Evolutionary conservation across 2,888 invertebrate genomes (phyloP).

Genomic region (Spodoptera littoralis): DNA sequence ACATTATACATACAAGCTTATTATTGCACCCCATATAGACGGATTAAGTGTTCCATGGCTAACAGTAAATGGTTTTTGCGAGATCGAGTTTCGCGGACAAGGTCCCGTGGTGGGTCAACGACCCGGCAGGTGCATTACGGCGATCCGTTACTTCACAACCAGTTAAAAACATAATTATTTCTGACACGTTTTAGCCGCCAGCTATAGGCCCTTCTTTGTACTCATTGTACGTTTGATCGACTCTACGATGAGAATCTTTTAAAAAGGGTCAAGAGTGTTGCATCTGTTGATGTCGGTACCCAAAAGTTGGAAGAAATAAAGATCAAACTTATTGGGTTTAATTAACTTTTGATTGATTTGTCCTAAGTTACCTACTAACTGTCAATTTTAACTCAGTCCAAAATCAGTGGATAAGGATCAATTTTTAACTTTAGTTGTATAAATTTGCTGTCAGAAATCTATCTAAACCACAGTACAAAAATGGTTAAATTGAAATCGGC

Average conservation of each 20-base stretch:
- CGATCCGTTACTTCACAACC: conserved; percentile 55
- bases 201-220: conserved; percentile 33
- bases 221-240: conserved; percentile 5
- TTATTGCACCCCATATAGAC: conserved; percentile 15
- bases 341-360: too few relatives aligned
- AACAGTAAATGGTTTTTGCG: conserved; percentile 76
- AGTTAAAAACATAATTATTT: conserved; percentile 41
- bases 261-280: too few relatives aligned
- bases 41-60: conserved; percentile 35
- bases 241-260: conserved; percentile 3
- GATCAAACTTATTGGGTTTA: too few relatives aligned
- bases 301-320: too few relatives aligned
- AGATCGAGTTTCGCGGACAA: conserved; percentile 70
- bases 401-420: too few relatives aligned
- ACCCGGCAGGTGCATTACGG: conserved; percentile 65
- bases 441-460: too few relatives aligned
- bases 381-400: too few relatives aligned
- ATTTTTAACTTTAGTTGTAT: too few relatives aligned
- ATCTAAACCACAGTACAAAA: too few relatives aligned
- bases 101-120: conserved; percentile 61
- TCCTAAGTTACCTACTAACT: too few relatives aligned
- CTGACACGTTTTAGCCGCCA: conserved; percentile 25
- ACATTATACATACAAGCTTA: conserved; percentile 1
- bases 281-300: too few relatives aligned
- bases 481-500: too few relatives aligned